Base-by-base conservation (phyloP, 2,888 invertebrate genomes). In the Trichopria drosophilae region DNA sequence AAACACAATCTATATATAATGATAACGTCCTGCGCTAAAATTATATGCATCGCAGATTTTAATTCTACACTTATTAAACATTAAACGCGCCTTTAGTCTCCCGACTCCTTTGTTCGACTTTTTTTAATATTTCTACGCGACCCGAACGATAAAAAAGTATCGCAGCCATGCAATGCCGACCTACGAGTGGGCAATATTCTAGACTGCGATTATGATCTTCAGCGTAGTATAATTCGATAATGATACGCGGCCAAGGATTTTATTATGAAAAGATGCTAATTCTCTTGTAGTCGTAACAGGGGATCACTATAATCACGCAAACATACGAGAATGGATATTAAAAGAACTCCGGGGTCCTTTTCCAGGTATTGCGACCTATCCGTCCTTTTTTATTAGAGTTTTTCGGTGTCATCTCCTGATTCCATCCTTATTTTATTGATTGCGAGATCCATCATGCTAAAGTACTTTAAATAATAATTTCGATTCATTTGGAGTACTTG, bases 181-280 rank as follows among this genome's bases (percentile, higher is more conserved):
- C 65, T 67, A 57, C 58, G 18, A 24, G 20, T 41, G 16, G 16
- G 13, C 43, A 28, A 47, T 57, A 51, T 55, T 54, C 50, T 56
- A 57, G 57, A 42, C 39, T 52, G 62, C 62, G 72, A 74, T 75
- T 71, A 71, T 61, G 63, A 74, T 73, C 73, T 71, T 70, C 60
- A 59, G 59, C 59, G 58, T 56, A 61, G 60, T 62, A 71, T 74
- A 75, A 75, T 75, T 72, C 65, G 73, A 72, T 74, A 73, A 73
- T 75, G 68, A 73, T 68, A 68, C 60, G 63, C 63, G 64, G 63
- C 59, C 64, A 66, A 51, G 53, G 64, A 61, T 67, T 68, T 71
- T 69, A 71, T 68, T 67, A 65, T 67, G 65, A 65, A 66, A 67
- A 68, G 64, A 74, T 75, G 72, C 72, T 75, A 75, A 74, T 75